phyloP scores from a whole-genome alignment of 2,888 invertebrate species.

The Crocallis elinguaria region DNA sequence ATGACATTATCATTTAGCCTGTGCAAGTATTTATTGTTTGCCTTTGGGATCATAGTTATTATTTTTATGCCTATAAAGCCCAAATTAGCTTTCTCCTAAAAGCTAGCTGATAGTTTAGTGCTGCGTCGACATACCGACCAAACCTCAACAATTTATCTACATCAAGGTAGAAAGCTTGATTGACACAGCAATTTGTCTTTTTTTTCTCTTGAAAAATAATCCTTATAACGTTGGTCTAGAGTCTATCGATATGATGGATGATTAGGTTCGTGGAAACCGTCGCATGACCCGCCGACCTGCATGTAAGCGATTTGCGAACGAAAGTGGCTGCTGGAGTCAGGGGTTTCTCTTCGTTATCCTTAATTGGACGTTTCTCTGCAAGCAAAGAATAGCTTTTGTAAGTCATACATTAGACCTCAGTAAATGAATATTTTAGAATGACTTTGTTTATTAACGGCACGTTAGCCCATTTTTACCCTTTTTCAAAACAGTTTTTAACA shows the following conservation, averaged over 20 bases:
- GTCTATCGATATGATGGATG: slow-evolving; percentile 7
- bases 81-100: not conserved
- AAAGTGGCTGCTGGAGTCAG: not conserved
- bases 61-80: not conserved
- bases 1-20: slow-evolving; percentile 1
- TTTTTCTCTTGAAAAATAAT: slow-evolving; percentile 8
- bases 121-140: slow-evolving; percentile 1
- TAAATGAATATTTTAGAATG: too few species aligned
- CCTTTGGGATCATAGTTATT: too few species aligned
- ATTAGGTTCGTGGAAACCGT: slow-evolving; percentile 11
- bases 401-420: not conserved
- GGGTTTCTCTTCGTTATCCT: slow-evolving; percentile 17
- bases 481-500: too few species aligned
- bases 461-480: too few species aligned
- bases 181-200: slow-evolving; percentile 41
- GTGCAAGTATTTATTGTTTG: not conserved
- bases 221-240: slow-evolving; percentile 10
- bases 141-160: slow-evolving; percentile 30
- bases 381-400: not conserved
- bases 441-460: too few species aligned
- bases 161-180: slow-evolving; percentile 40
- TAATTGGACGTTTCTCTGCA: slow-evolving; percentile 13
- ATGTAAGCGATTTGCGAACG: slow-evolving; percentile 6
- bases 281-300: slow-evolving; percentile 24
- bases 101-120: not conserved